A percentile compares a stretch with the other conserved stretches of the same genome.
These are phyloP conservation scores for Holacanthus passer DNA, from an alignment of 2,113 vertebrate species.

Conservation along the genomic window DNA sequence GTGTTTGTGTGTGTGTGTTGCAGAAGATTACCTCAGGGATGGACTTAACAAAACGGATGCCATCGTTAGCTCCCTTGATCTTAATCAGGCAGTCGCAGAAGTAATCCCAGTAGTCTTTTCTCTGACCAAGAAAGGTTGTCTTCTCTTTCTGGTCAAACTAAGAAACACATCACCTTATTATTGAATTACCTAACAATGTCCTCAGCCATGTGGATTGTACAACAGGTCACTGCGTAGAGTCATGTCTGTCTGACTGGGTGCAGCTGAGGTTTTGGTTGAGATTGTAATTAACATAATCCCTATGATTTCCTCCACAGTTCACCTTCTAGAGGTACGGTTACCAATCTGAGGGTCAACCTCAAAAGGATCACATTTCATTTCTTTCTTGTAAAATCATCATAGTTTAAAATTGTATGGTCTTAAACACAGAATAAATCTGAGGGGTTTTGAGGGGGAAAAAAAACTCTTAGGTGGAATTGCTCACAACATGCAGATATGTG, in stretches of 20 bases:
- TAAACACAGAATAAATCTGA: not conserved
- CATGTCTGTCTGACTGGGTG: not conserved
- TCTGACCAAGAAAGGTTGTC: conserved; percentile 90
- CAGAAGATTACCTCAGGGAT: conserved; percentile 91
- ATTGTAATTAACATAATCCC: not conserved
- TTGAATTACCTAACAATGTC: not conserved
- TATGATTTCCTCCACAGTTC: not conserved
- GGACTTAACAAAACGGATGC: conserved; percentile 96
- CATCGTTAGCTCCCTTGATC: conserved; percentile 95
- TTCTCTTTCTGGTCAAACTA: conserved; percentile 98
- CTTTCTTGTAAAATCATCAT: not conserved
- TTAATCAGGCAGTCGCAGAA: conserved; percentile 95
- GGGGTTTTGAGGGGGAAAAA: not conserved
- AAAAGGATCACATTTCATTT: not conserved
- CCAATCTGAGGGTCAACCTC: not conserved
- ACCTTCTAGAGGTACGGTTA: not conserved
- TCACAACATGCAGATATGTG: not conserved
- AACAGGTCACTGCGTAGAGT: too few relatives aligned
- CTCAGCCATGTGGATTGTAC: not conserved
- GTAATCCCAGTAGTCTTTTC: conserved; percentile 99
- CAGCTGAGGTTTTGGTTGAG: not conserved
- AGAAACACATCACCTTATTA: conserved; percentile 15
- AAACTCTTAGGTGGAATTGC: not conserved
- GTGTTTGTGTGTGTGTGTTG: conserved; percentile 51
- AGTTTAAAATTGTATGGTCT: not conserved